Evolutionary conservation across 2,113 vertebrate species (phyloP), one percentile per base, ranked within the genome.

Genomic region (Rallus limicola): DNA sequence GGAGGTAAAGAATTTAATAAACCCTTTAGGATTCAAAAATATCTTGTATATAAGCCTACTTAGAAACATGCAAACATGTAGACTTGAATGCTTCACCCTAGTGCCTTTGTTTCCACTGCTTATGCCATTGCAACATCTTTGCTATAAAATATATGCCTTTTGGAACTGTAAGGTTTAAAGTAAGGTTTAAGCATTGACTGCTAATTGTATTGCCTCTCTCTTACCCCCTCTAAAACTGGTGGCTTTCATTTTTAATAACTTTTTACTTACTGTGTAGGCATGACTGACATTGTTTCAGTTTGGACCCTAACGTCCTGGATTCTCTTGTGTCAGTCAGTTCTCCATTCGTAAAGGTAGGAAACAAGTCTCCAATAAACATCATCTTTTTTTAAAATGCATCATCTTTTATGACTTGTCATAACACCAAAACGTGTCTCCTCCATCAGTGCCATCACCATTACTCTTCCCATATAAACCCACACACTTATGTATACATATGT

Each of bases 261-360:
- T 84, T 94, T 96, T 82, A 86, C 68, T 94, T 93, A 44, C 81
- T 48, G 69, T 13, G 31, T 48, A 88, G 78, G 67, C 52, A 94
- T 48, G 92, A 76, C 88, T 74, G 92, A 71, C 88, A 68, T 53
- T 93, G 92, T 85, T 97, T 91, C 88, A 94, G 18, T 95, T 96
- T 88, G 33, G 36, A 82, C 46, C 58, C 59, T 63, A 68, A 85
- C 82, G 88, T 76, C 59, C 87, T 67, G 29, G 52, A 72, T 94
- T 94, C 62, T 92, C 82, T 88, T 46, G 28, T 86, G 86, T 88
- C 81, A 94, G 68, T 96, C 82, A 94, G 68, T 96, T 97, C 96
- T 95, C 93, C 83, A 55, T 88, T 96, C 90, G 90, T 75, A 42
- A 74, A 60, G 56, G 28, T n/a, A 90, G 88, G 58, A 97, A 97